Evolutionary conservation across 2,113 vertebrate species (phyloP), one percentile per base, ranked within the genome.

Genomic region (Elachura formosa): DNA sequence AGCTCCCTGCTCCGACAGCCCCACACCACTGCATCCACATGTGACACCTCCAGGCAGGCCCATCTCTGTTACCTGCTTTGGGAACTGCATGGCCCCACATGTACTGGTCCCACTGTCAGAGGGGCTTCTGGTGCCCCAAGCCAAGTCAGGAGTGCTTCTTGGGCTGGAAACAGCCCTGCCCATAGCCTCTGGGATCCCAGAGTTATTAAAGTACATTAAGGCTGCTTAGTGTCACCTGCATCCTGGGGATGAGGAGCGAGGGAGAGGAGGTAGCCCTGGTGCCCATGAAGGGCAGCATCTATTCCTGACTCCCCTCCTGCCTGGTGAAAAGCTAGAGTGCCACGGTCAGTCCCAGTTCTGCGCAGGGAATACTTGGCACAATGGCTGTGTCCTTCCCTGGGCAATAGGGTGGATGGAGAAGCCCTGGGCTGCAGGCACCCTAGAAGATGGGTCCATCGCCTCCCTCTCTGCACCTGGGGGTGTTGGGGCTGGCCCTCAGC

Each of bases 141-240:
- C 23, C 0, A 0, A 82, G 64, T 20, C 4, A 5, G 31, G 20
- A 59, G 14, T 0, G 0, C 52, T 38, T 49, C 34, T 67, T 23
- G 4, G 41, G 55, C 41, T 31, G 5, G 38, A 58, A 59, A 20
- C 2, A 4, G 56, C 29, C 41, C n/a, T 56, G 84, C 34, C 40
- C 5, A 1, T 34, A 78, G 40, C 19, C 40, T 45, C 10, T 51
- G 69, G 74, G 84, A 38, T 21, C 25, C 28, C 6, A 25, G 54
- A 15, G 10, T 29, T 76, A 91, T 85, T 93, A 93, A 91, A 91
- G 25, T 23, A 18, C n/a, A 8, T 43, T 3, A 14, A 84, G 58
- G 87, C 71, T 78, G 16, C 71, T 16, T 6, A 3, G 54, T 45
- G 91, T 84, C 64, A 80, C 46, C 56, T 14, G 11, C 24, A 52